phyloP scores from a whole-genome alignment of 64 coral and sea anemone genomes.

The Catalaphyllia jardinei region DNA sequence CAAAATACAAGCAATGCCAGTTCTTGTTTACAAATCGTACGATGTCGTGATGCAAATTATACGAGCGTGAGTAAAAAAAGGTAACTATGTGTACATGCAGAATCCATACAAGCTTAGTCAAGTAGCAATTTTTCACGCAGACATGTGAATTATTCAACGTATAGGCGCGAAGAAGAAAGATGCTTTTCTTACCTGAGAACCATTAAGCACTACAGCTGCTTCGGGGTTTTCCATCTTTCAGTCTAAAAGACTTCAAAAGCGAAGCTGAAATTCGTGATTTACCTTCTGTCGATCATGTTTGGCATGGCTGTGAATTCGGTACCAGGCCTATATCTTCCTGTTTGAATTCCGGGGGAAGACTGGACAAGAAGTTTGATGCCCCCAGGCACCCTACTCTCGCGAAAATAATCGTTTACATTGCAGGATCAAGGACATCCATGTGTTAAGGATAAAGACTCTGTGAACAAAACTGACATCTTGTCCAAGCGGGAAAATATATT shows the following conservation, averaged over 20 bases:
- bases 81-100: not conserved
- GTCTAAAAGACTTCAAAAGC: not conserved
- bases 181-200: conserved; percentile 7
- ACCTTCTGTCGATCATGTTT: not conserved
- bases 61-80: too few relatives aligned
- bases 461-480: too few relatives aligned
- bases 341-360: too few relatives aligned
- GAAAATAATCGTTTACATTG: too few relatives aligned
- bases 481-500: too few relatives aligned
- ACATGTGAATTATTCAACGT: not conserved
- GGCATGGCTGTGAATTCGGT: not conserved
- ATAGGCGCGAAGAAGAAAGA: not conserved
- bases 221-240: not conserved
- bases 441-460: too few relatives aligned
- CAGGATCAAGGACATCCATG: too few relatives aligned
- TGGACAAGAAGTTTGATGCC: too few relatives aligned
- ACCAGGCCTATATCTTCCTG: not conserved
- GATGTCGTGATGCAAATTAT: not conserved
- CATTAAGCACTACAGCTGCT: conserved; percentile 14
- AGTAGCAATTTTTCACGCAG: not conserved
- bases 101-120: not conserved
- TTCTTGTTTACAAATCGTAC: not conserved
- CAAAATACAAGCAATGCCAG: not conserved
- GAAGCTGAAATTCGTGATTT: not conserved
- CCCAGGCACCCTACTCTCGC: too few relatives aligned